A percentile compares a stretch with the other conserved stretches of the same genome.
Evolutionary conservation across 1,140 invertebrate species (phyloP).

Genomic region (Dermatophagoides farinae): DNA sequence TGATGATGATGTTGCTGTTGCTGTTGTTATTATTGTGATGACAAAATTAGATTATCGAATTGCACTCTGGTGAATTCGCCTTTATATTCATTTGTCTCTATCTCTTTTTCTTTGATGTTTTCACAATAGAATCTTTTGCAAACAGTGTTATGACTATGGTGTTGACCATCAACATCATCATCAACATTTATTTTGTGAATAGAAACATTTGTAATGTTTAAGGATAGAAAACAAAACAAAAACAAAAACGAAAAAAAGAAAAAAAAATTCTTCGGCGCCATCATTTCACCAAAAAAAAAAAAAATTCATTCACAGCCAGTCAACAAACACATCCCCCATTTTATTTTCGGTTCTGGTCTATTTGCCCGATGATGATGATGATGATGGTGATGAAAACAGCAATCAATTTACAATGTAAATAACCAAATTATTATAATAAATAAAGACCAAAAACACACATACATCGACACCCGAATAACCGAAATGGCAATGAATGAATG

Average conservation of each 20-base stretch:
- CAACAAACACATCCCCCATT: too few relatives aligned
- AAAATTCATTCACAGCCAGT: too few relatives aligned
- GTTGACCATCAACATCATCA: not conserved
- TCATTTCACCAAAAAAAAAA: too few relatives aligned
- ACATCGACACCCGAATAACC: too few relatives aligned
- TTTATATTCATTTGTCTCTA: not conserved
- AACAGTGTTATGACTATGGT: not conserved
- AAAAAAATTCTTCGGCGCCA: not conserved
- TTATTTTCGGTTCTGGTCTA: not conserved
- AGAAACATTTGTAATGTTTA: not conserved
- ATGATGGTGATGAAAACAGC: not conserved
- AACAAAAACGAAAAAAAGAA: not conserved
- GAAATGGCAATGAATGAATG: too few relatives aligned
- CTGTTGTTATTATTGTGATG: not conserved
- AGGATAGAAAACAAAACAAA: too few relatives aligned
- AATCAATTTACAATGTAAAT: slow-evolving; percentile 12
- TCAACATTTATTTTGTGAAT: not conserved
- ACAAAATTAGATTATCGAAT: too few relatives aligned
- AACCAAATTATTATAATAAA: not conserved
- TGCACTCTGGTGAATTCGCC: not conserved
- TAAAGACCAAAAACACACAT: too few relatives aligned
- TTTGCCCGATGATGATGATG: not conserved
- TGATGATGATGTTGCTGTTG: not conserved
- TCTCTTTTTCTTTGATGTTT: not conserved
- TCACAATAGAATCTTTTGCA: not conserved